Evolutionary conservation across 2,888 invertebrate species (phyloP), one percentile per base, ranked within the genome.

Genomic region (Brachyopa scutellaris): DNA sequence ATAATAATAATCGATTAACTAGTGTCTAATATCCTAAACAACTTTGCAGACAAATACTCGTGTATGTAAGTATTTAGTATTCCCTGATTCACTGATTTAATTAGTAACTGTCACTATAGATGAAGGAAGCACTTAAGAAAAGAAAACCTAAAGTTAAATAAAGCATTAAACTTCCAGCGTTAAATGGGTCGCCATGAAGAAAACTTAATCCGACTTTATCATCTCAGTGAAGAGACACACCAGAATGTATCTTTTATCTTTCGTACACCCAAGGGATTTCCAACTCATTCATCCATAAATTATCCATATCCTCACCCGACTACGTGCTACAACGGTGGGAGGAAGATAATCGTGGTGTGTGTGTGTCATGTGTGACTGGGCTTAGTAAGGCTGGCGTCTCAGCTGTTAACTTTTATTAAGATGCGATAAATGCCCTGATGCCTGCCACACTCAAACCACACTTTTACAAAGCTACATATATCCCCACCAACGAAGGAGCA

Each of bases 391-490:
- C 17, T 70, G 55, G 15, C 47, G 36, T 57, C 70, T 62, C 42
- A 55, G 62, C 40, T 47, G 62, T 70, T 40, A 47, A 70, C 55
- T 70, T 77, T 77, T 77, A 62, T 70, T 70, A 77, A 77, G 61
- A 55, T 62, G 47, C 77, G 77, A 69, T 70, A 77, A 77, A 77
- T 61, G 70, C 47, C 61, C 9, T 69, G n/a, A n/a, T n/a, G 55
- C 36, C 57, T 47, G 17, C 53, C 53, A 21, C 13, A 42, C 53
- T 53, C 2, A 62, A 45, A 62, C 51, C 55, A 13, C 47, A 53
- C 49, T 74, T 66, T 9, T 40, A 8, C 31, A 42, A 21, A n/a
- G n/a, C n/a, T n/a, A n/a, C n/a, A 26, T 26, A 26, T 26, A 26
- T 26, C 3, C 6, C 23, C 19, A 13, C 33, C 51, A 55, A 55